A percentile compares a stretch with the other conserved stretches of the same genome.
Evolutionary conservation across 2,113 vertebrate species (phyloP).

Genomic region (Ageneiosus marmoratus): DNA sequence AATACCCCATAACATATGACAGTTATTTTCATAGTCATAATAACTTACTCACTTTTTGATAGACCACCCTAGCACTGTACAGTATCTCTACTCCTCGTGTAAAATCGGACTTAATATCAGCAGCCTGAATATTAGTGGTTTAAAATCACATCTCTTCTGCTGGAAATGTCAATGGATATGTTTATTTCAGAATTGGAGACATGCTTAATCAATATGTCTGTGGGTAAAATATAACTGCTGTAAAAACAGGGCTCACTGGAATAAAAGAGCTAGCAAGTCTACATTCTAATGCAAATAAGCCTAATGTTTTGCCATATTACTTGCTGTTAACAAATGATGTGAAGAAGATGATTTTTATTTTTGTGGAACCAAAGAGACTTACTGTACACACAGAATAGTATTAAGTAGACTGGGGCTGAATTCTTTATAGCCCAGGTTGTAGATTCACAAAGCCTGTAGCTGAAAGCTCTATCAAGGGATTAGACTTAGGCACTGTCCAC

Average conservation of each 20-base stretch:
- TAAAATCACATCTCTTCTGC: not conserved
- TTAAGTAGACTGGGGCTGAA: not conserved
- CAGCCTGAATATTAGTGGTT: not conserved
- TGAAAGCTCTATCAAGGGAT: not conserved
- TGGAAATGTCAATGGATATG: conserved; percentile 25
- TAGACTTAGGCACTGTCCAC: not conserved
- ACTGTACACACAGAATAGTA: not conserved
- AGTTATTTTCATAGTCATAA: conserved; percentile 33
- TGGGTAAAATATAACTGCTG: not conserved
- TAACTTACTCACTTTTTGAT: conserved; percentile 26
- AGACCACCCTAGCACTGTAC: conserved; percentile 8
- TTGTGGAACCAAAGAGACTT: not conserved
- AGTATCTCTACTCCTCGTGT: conserved; percentile 5
- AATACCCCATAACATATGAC: conserved; percentile 1
- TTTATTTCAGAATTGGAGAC: not conserved
- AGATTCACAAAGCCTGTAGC: not conserved
- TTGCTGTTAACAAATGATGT: not conserved
- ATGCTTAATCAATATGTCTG: not conserved
- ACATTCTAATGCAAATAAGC: not conserved
- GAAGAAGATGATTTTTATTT: not conserved
- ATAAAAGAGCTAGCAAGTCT: not conserved
- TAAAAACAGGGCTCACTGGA: not conserved
- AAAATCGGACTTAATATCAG: not conserved
- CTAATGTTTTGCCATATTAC: not conserved
- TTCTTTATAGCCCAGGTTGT: not conserved